Evolutionary conservation across 2,113 vertebrate species (phyloP).

Genomic region (Megaceryle torquata): DNA sequence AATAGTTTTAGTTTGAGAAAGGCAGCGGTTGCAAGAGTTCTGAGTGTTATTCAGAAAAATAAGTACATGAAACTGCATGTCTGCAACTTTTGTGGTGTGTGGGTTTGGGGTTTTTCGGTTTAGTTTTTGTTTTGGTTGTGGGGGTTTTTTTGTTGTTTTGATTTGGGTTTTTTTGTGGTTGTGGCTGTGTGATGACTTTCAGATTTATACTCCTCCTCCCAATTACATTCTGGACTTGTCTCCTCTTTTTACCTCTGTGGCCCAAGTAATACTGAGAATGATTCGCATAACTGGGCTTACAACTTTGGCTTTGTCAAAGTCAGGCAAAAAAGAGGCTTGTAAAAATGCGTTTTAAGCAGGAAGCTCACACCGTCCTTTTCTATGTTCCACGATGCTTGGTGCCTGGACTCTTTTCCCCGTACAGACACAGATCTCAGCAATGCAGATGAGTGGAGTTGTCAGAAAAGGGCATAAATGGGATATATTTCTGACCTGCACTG

Average conservation of each 20-base stretch:
- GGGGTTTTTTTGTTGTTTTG: background rate
- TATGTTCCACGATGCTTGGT: background rate
- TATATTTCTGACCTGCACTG: background rate
- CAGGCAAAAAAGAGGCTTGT: background rate
- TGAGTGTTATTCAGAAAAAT: background rate
- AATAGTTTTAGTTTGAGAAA: background rate
- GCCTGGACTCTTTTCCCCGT: background rate
- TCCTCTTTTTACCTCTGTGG: background rate
- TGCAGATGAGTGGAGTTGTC: background rate
- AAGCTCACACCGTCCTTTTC: accelerated
- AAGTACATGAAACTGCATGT: accelerated
- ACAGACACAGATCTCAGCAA: background rate
- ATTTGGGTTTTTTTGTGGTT: background rate
- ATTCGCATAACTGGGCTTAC: background rate
- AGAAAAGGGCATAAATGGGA: background rate
- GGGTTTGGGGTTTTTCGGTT: background rate
- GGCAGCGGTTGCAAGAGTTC: background rate
- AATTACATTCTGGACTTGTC: background rate
- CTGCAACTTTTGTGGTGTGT: background rate
- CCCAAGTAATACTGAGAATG: background rate
- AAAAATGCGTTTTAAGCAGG: background rate
- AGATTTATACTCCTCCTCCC: background rate
- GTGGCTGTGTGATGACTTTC: background rate
- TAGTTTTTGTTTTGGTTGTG: background rate
- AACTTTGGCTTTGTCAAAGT: background rate